Evolutionary conservation across 2,797 vertebrate genomes (phyloP).

Genomic region (Mionectes olivaceus): DNA sequence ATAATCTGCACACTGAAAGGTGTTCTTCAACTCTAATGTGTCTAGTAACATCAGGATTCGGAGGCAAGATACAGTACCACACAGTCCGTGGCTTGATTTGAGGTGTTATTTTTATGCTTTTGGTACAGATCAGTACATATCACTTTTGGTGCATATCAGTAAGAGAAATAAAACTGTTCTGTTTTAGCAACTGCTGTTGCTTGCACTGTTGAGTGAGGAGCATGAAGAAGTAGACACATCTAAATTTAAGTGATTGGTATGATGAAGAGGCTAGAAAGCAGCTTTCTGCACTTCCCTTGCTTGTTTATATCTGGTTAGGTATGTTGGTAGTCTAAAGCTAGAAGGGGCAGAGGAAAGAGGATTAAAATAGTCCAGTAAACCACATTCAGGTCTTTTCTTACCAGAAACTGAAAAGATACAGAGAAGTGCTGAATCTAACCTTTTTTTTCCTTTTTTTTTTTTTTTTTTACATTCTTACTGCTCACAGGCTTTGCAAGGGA

Average conservation of each 20-base stretch:
- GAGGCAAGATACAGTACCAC: neutral
- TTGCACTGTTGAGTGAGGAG: neutral
- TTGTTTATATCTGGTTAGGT: neutral
- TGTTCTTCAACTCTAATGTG: neutral
- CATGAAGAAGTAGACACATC: neutral
- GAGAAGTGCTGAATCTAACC: neutral
- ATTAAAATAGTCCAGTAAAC: neutral
- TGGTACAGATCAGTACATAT: neutral
- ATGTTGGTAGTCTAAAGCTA: neutral
- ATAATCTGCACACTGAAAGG: neutral
- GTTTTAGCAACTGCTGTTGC: neutral
- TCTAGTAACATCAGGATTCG: neutral
- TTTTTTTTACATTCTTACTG: neutral
- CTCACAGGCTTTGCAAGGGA: neutral
- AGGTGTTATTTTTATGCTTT: neutral
- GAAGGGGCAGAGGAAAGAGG: neutral
- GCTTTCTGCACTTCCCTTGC: neutral
- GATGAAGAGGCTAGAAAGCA: neutral
- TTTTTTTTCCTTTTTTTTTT: neutral
- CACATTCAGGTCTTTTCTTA: neutral
- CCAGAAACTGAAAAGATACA: neutral
- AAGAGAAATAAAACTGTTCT: neutral
- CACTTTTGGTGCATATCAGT: neutral
- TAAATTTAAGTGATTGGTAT: neutral
- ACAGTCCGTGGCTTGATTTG: rapidly evolving